A percentile compares a stretch with the other conserved stretches of the same genome.
These are phyloP conservation scores for Brachionus rotundiformis DNA, from an alignment of 1,140 invertebrate species.

Conservation along the genomic window DNA sequence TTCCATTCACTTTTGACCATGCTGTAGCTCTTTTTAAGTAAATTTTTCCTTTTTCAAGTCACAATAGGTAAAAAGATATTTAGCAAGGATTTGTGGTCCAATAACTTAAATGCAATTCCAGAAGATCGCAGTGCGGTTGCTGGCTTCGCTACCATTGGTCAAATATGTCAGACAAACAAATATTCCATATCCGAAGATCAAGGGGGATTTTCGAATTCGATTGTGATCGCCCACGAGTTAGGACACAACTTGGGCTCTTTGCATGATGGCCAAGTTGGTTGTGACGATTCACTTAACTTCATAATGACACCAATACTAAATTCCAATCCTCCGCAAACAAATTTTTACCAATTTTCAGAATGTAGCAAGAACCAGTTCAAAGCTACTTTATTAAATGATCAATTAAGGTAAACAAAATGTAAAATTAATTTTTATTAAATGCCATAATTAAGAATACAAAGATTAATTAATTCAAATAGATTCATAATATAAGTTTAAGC, in stretches of 20 bases:
- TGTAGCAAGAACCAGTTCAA: not conserved
- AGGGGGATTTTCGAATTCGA: not conserved
- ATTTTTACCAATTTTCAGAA: conserved; percentile 13
- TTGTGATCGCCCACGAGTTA: conserved; percentile 16
- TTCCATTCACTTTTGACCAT: conserved; percentile 20
- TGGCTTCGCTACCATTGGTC: not conserved
- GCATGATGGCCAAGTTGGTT: conserved; percentile 1
- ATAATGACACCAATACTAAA: conserved; percentile 18
- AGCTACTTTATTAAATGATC: not conserved
- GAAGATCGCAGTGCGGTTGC: not conserved
- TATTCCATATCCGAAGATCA: conserved; percentile 4
- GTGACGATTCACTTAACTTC: not conserved
- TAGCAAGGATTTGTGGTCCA: conserved; percentile 41
- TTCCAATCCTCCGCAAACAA: not conserved
- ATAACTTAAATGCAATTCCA: not conserved
- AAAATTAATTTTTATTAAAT: too few species aligned
- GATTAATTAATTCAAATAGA: too few species aligned
- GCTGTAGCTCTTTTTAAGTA: conserved; percentile 26
- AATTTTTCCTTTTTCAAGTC: not conserved
- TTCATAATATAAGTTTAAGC: too few species aligned
- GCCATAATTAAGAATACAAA: too few species aligned
- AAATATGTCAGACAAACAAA: not conserved
- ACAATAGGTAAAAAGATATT: not conserved
- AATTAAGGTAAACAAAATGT: conserved; percentile 25
- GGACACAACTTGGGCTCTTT: conserved; percentile 34